A percentile compares a stretch with the other conserved stretches of the same genome.
These are phyloP conservation scores for Drosophila sordidapex DNA, from an alignment of 2,888 invertebrate species.

Conservation along the genomic window DNA sequence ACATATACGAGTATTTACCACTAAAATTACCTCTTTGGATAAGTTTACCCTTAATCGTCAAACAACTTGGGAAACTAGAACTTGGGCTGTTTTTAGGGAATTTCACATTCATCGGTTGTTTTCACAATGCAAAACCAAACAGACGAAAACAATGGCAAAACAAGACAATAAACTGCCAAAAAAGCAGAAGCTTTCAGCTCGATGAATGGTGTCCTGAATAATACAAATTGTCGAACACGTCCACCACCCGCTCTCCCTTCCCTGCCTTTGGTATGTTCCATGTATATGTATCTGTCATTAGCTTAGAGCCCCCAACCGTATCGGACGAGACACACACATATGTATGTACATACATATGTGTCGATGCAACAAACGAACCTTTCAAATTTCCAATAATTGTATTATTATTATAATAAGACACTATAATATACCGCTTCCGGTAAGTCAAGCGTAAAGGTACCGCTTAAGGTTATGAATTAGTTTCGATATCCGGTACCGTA, in stretches of 20 bases:
- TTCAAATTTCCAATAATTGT: not conserved
- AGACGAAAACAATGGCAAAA: conserved; percentile 61
- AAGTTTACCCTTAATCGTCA: not conserved
- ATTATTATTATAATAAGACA: not conserved
- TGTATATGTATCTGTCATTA: not conserved
- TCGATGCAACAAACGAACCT: not conserved
- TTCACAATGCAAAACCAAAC: conserved; percentile 27
- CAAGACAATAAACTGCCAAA: conserved; percentile 74
- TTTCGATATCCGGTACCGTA: not conserved
- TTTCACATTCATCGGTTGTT: conserved; percentile 8
- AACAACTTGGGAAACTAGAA: not conserved
- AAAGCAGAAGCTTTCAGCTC: conserved; percentile 69
- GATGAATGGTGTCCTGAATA: not conserved
- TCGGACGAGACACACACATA: not conserved
- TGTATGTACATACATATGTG: not conserved
- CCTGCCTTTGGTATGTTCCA: not conserved
- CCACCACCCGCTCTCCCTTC: not conserved
- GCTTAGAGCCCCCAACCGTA: not conserved
- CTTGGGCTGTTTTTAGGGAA: conserved; percentile 7
- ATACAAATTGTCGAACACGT: conserved; percentile 2
- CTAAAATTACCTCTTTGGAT: not conserved
- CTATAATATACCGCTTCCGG: not conserved
- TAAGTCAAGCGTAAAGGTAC: not conserved
- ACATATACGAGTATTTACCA: not conserved
- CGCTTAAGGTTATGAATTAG: not conserved